Evolutionary conservation across 2,113 vertebrate species (phyloP).

Genomic region (Benitochromis conjunctus): DNA sequence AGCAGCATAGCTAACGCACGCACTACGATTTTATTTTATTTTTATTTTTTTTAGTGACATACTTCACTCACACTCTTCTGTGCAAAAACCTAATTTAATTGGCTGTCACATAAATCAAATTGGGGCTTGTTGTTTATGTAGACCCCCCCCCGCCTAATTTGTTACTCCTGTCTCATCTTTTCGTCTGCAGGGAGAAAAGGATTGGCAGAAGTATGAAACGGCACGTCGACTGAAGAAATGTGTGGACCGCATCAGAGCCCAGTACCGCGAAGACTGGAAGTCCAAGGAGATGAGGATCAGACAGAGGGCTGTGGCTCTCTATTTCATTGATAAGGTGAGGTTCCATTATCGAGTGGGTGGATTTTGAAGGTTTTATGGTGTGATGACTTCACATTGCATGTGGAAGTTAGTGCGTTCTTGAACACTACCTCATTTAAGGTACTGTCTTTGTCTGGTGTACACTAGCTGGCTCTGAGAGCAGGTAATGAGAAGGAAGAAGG

Average conservation of each 20-base stretch:
- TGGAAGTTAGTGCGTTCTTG: neutral
- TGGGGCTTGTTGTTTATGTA: neutral
- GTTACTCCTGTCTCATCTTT: neutral
- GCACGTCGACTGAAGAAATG: conserved; percentile 91
- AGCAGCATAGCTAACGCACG: neutral
- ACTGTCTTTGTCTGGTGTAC: neutral
- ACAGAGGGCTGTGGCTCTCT: conserved; percentile 92
- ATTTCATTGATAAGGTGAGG: conserved; percentile 96
- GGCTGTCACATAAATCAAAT: neutral
- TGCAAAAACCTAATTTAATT: neutral
- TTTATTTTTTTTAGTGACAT: neutral
- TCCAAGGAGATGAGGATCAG: conserved; percentile 97
- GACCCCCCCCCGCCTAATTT: neutral
- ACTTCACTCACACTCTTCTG: neutral
- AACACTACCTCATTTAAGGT: neutral
- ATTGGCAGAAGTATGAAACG: conserved; percentile 97
- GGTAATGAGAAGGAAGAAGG: conserved; percentile 99
- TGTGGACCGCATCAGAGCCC: conserved; percentile 88
- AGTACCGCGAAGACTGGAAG: conserved; percentile 97
- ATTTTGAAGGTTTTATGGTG: neutral
- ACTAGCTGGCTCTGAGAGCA: conserved; percentile 93
- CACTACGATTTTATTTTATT: neutral
- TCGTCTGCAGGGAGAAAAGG: conserved; percentile 87
- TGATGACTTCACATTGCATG: neutral
- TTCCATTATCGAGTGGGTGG: neutral